Evolutionary conservation across 2,113 vertebrate genomes (phyloP), one percentile per base, ranked within the genome.

Genomic region (Aspiorhynchus laticeps): DNA sequence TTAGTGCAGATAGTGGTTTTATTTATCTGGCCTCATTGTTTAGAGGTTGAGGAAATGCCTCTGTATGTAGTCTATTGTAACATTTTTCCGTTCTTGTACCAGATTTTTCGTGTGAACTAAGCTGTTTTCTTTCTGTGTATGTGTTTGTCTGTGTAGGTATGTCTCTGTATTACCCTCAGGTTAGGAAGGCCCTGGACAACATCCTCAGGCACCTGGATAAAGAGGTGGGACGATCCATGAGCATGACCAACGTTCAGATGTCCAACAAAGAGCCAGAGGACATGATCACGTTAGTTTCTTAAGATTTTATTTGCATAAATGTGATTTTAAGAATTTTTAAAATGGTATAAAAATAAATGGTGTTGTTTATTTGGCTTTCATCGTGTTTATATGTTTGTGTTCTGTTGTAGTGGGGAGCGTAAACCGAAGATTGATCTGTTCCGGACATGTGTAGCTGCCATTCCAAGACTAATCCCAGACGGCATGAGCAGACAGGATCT

Each of bases 391-490:
- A 48, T 41, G 56, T 67, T 14, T 79, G 33, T 84, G 31, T 77
- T 10, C 24, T 93, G 91, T 93, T 87, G 1, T 90, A 99, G 98
- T 67, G 98, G 98, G 46, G 98, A 99, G 91, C 97, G 98, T 91
- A 99, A 99, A 93, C 98, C 98, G 85, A 99, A 99, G 95, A 99
- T 99, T 36, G 98, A 99, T 92, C 95, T 99, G 89, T 99, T 99
- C 94, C 96, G 98, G 91, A 99, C 98, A 7, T 99, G 98, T 80
- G 96, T 99, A 89, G 98, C 98, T 89, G 98, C 98, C 90, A 99
- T 99, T 91, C 98, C 98, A 56, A 96, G 98, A 91, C 92, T 99
- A 91, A 98, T 99, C 93, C 98, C 98, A 86, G 98, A 99, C 31
- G 98, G 98, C 90, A 99, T 99, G 98, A 99, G 96, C 94, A 97